Evolutionary conservation across 2,888 invertebrate species (phyloP).

Genomic region (Polydesmus complanatus): DNA sequence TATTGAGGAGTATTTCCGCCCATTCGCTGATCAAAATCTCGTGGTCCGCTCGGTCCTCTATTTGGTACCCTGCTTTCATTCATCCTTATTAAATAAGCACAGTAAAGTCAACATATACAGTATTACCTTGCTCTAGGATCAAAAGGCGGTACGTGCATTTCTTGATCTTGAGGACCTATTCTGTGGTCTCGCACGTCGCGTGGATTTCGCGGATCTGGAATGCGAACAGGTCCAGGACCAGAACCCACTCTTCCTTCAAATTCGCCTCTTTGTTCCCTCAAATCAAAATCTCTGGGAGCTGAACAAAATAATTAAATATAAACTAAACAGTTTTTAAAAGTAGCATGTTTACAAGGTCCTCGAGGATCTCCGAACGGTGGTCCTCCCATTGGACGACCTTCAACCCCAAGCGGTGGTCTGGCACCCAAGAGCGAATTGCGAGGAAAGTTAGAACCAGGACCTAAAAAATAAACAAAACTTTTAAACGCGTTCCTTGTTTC

Average conservation of each 20-base stretch:
- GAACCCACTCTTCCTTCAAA: background rate
- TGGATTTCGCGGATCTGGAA: slow-evolving; percentile 43
- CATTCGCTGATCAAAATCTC: slow-evolving; percentile 3
- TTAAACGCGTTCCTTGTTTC: background rate
- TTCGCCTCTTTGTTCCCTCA: slow-evolving; percentile 8
- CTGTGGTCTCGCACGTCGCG: slow-evolving; percentile 19
- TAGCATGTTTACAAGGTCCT: background rate
- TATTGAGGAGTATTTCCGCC: slow-evolving; percentile 7
- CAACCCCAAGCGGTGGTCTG: background rate
- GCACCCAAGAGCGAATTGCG: background rate
- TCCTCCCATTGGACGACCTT: too few relatives aligned
- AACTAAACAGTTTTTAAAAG: too few relatives aligned
- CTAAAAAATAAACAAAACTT: too few relatives aligned
- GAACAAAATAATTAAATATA: background rate
- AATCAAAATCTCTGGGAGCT: slow-evolving; percentile 3
- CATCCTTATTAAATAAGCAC: background rate
- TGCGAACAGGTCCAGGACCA: slow-evolving; percentile 19
- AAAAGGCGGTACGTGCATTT: slow-evolving; percentile 4
- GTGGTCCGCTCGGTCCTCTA: slow-evolving; percentile 4
- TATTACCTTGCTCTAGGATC: slow-evolving; percentile 15
- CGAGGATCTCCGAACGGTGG: background rate
- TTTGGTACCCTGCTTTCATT: background rate
- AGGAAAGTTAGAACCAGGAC: background rate
- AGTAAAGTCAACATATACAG: background rate
- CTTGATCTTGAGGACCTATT: slow-evolving; percentile 12